Conservation (phyloP, 2,888 invertebrate genomes). For the Nemurella pictetii region DNA sequence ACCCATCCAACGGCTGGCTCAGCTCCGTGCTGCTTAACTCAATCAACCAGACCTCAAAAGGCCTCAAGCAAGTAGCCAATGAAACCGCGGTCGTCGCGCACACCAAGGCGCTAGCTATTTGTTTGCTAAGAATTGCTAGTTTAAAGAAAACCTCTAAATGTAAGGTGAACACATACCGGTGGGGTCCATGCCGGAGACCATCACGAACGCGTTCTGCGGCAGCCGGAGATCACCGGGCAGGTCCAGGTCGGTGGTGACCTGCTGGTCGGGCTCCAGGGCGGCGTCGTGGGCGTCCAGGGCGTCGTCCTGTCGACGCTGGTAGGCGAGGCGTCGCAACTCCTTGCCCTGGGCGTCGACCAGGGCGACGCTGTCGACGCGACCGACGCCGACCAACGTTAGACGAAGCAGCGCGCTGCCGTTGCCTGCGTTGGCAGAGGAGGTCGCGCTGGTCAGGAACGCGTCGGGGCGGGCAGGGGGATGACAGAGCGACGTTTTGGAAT, state of each 20-base stretch:
- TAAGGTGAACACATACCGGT: slow-evolving; percentile 28
- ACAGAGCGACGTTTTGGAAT: too few species aligned
- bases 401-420: slow-evolving; percentile 12
- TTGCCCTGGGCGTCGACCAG: slow-evolving; percentile 33
- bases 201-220: slow-evolving; percentile 18
- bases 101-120: not conserved
- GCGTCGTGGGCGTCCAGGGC: slow-evolving; percentile 12
- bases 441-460: too few species aligned
- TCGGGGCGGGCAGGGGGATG: too few species aligned
- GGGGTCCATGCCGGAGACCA: slow-evolving; percentile 20
- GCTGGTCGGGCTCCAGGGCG: slow-evolving; percentile 5
- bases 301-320: slow-evolving; percentile 17
- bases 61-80: not conserved
- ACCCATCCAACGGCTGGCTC: not conserved
- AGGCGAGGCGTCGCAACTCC: slow-evolving; percentile 29
- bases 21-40: not conserved
- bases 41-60: not conserved
- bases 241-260: slow-evolving; percentile 21
- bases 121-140: not conserved
- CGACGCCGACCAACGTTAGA: not conserved
- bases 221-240: slow-evolving; percentile 14
- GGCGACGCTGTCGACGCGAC: slow-evolving; percentile 10
- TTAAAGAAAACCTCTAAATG: not conserved
- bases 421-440: not conserved
- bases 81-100: not conserved